Evolutionary conservation across 2,888 invertebrate species (phyloP).

Genomic region (Andrena haemorrhoa): DNA sequence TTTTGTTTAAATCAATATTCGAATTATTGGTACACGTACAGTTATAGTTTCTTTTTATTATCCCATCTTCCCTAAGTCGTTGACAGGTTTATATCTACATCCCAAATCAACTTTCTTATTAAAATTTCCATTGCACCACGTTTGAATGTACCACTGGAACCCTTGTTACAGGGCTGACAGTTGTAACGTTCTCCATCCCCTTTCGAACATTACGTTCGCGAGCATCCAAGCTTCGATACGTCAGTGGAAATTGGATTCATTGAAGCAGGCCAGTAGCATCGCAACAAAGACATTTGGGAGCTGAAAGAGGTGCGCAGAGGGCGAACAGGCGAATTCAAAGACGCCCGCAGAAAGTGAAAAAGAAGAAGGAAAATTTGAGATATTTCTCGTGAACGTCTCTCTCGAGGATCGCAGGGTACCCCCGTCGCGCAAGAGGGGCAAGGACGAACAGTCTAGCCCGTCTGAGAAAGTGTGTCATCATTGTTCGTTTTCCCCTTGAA

Average conservation of each 20-base stretch:
- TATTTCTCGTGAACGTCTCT: slow-evolving; percentile 24
- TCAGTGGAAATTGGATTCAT: slow-evolving; percentile 7
- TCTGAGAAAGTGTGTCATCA: slow-evolving; percentile 38
- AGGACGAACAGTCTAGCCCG: slow-evolving; percentile 18
- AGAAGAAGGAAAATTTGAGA: slow-evolving; percentile 42
- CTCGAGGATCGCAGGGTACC: slow-evolving; percentile 25
- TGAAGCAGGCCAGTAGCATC: not conserved
- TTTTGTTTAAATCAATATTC: no score
- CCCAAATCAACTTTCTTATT: no score
- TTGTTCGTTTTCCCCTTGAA: slow-evolving; percentile 43
- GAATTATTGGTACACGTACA: no score
- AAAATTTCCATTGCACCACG: no score
- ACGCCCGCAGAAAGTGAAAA: slow-evolving; percentile 1
- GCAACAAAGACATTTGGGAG: slow-evolving; percentile 2
- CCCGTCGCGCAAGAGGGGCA: slow-evolving; percentile 5
- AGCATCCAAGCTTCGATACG: slow-evolving; percentile 3
- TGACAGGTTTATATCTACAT: no score
- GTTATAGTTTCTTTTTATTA: no score
- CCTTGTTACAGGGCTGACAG: not conserved
- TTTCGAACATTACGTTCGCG: not conserved
- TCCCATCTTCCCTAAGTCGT: no score
- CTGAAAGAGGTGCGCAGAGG: not conserved
- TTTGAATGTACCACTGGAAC: no score
- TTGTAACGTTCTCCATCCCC: not conserved
- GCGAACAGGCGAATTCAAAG: slow-evolving; percentile 23